Percentiles rank a stretch among this genome's conserved stretches.
phyloP scores from a whole-genome alignment of 2,113 vertebrate genomes.

The Sander lucioperca region DNA sequence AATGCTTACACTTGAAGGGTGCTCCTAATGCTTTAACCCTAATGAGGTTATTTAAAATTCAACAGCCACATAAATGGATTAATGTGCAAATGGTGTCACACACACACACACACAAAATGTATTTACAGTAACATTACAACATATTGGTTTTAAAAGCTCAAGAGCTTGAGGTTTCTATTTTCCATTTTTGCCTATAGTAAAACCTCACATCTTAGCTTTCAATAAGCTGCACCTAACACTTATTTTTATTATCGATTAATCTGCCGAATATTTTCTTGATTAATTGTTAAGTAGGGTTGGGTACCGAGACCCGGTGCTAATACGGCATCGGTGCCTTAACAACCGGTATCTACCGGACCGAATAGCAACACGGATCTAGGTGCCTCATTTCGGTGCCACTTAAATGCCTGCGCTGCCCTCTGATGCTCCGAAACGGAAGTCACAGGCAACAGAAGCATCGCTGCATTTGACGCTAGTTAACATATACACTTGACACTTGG shows the following conservation, averaged over 20 bases:
- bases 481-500: too few relatives aligned
- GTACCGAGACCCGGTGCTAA: too few relatives aligned
- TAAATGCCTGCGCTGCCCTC: too few relatives aligned
- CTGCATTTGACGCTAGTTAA: too few relatives aligned
- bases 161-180: background rate
- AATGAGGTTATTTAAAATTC: too few relatives aligned
- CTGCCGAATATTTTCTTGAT: background rate
- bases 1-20: background rate
- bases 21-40: background rate
- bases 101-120: background rate
- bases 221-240: background rate
- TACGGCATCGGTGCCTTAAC: too few relatives aligned
- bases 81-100: constrained; percentile 3
- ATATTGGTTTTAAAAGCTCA: constrained; percentile 6
- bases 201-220: background rate
- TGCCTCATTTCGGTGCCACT: too few relatives aligned
- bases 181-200: background rate
- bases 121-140: constrained; percentile 30
- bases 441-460: too few relatives aligned
- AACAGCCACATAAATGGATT: background rate
- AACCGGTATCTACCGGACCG: too few relatives aligned
- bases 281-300: too few relatives aligned
- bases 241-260: background rate
- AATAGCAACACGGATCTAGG: too few relatives aligned
- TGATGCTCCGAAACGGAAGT: too few relatives aligned